Percentiles rank a stretch among this genome's conserved stretches.
Evolutionary conservation across 2,113 vertebrate genomes (phyloP).

Genomic region (Dipodomys merriami): DNA sequence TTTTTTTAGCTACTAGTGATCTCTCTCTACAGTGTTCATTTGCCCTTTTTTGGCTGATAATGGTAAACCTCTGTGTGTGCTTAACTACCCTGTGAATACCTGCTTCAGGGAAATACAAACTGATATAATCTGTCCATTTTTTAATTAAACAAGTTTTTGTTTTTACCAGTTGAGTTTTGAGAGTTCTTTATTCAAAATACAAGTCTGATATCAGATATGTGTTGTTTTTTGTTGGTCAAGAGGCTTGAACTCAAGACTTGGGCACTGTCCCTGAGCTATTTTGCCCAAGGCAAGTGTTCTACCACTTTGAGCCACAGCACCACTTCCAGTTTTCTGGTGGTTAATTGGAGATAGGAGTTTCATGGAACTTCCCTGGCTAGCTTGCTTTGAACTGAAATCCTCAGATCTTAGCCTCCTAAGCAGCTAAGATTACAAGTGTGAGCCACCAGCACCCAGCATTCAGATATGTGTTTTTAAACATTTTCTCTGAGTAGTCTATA

Average conservation of each 20-base stretch:
- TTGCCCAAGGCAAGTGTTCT: too few relatives aligned
- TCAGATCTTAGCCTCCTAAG: too few relatives aligned
- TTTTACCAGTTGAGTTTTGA: neutral
- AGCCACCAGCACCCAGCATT: too few relatives aligned
- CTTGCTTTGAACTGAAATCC: too few relatives aligned
- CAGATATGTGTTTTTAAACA: neutral
- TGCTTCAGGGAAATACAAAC: neutral
- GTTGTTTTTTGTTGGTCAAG: too few relatives aligned
- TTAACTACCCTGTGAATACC: neutral
- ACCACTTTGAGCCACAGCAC: too few relatives aligned
- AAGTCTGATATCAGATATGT: neutral
- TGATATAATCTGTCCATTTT: neutral
- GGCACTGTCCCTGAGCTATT: too few relatives aligned
- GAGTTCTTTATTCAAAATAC: neutral
- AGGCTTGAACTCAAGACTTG: too few relatives aligned
- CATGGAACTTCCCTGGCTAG: too few relatives aligned
- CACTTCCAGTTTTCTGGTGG: too few relatives aligned
- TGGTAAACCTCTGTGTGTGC: neutral
- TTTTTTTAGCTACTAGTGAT: neutral
- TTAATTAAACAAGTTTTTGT: conserved; percentile 5
- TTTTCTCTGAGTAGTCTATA: neutral
- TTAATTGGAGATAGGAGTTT: too few relatives aligned
- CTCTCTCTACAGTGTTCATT: neutral
- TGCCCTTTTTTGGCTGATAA: neutral
- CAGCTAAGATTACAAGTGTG: too few relatives aligned